These are phyloP conservation scores for Apeltes quadracus DNA, from an alignment of 2,113 vertebrate species.

Conservation along the genomic window DNA sequence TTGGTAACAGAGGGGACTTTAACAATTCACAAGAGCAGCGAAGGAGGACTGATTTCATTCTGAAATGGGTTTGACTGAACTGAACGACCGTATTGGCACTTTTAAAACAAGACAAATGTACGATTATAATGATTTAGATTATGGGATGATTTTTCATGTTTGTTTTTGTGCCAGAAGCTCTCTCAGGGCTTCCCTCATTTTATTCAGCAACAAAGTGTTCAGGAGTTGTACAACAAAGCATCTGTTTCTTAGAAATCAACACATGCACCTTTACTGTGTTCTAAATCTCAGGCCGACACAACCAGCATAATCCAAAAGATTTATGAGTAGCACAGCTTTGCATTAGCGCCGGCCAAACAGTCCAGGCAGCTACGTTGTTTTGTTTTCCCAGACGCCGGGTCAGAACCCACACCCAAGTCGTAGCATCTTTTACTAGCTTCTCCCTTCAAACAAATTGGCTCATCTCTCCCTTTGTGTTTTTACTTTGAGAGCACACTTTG, in stretches of 20 bases:
- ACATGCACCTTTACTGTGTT: background rate
- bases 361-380: background rate
- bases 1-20: background rate
- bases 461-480: background rate
- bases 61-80: background rate
- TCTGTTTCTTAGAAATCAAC: background rate
- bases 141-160: background rate
- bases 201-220: slow-evolving; percentile 7
- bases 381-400: background rate
- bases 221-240: background rate
- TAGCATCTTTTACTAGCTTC: background rate
- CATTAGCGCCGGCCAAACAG: background rate
- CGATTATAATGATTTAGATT: slow-evolving; percentile 10
- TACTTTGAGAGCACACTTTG: background rate
- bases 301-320: background rate
- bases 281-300: background rate
- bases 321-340: background rate
- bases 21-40: background rate
- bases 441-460: background rate
- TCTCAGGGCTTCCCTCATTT: background rate
- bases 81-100: background rate
- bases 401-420: background rate
- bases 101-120: background rate
- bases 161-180: slow-evolving; percentile 12
- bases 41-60: background rate